phyloP scores from a whole-genome alignment of 2,113 vertebrate species.

The Australoheros scitulus region DNA sequence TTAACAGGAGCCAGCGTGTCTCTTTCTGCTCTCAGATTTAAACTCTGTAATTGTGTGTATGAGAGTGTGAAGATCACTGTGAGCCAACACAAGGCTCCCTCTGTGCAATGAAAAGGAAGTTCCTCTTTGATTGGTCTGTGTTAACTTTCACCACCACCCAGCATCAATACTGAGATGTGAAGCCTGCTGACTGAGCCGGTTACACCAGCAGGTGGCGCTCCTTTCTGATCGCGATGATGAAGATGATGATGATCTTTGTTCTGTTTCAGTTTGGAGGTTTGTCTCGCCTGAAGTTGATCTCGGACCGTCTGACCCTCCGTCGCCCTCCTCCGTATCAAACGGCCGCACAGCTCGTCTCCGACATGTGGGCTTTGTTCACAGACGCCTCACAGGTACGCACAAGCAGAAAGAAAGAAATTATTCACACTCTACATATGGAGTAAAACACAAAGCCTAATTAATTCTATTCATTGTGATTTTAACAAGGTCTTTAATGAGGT shows the following conservation, averaged over 20 bases:
- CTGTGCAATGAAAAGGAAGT: neutral
- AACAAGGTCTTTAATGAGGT: no score
- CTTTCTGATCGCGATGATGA: no score
- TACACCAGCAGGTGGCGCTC: neutral
- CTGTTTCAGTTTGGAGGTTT: neutral
- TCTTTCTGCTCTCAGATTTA: no score
- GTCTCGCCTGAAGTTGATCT: neutral
- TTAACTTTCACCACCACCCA: no score
- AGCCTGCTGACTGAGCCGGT: neutral
- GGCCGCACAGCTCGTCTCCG: neutral
- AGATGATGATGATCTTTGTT: neutral
- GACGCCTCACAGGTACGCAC: neutral
- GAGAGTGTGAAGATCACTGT: no score
- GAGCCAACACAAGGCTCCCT: no score
- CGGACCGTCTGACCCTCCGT: constrained; percentile 20
- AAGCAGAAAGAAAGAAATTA: neutral
- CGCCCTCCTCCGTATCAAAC: neutral
- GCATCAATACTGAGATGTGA: no score
- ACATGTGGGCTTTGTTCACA: constrained; percentile 23
- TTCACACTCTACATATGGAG: neutral
- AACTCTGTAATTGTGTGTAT: no score
- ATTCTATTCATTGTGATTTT: neutral
- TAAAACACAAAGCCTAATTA: rapidly evolving
- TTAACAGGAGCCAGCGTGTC: no score
- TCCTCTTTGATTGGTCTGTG: neutral